Evolutionary conservation across 2,113 vertebrate species (phyloP), one percentile per base, ranked within the genome.

Genomic region (Actenoides hombroni): DNA sequence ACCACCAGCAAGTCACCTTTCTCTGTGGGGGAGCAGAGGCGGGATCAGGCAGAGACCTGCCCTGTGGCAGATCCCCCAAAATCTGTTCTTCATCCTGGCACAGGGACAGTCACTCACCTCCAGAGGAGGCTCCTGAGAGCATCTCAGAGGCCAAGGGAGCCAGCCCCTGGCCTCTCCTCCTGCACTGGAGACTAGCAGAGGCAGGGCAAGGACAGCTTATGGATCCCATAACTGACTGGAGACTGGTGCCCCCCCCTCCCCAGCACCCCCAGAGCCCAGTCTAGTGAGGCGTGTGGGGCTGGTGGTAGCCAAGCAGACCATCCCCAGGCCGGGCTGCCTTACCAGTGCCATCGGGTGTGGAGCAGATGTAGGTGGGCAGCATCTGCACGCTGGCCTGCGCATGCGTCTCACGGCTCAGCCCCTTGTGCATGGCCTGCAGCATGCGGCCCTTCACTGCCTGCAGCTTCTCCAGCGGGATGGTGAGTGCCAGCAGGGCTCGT

Each of bases 321-420:
- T 39, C n/a, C 59, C 20, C 19, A 29, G 15, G 54, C 51, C 13
- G 5, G 17, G 68, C 74, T 69, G 16, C 83, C 97, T 91, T 94
- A 99, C 99, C 99, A 0, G 98, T 99, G 93, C 99, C 98, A 0
- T 99, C 97, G 0, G 99, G 99, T 1, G 76, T 98, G 61, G 98
- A 98, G 56, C 97, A 98, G 90, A 99, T 97, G 3, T 98, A 99
- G 25, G 98, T 98, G 54, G 99, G 98, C 92, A 99, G 93, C 99
- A 99, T 99, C 77, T 60, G 98, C 69, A 99, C 94, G 0, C 95
- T 54, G 21, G 98, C 97, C 13, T 26, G 49, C 10, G 90, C 54
- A 3, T 98, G 97, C 0, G 87, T 83, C 78, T 96, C 85, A n/a
- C 91, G 96, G 37, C 90, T 93, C 80, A 99, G 91, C 6, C 98